Evolutionary conservation across 2,797 vertebrate species (phyloP), one percentile per base, ranked within the genome.

Genomic region (Hybognathus amarus): DNA sequence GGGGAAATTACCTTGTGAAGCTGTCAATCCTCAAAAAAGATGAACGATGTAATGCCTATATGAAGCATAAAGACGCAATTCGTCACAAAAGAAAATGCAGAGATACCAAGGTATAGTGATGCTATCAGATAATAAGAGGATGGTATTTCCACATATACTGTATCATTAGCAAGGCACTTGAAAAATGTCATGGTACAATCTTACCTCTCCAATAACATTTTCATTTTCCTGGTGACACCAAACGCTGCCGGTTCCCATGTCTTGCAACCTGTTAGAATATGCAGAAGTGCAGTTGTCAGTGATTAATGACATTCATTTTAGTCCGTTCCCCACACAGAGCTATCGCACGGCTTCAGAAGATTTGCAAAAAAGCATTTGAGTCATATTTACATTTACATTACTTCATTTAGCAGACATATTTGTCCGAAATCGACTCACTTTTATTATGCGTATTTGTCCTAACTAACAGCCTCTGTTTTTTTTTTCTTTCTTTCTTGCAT

Each of bases 1-100:
- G 79, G 83, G 83, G 85, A 87, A 85, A 84, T 92, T 84, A 89
- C 92, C 91, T 87, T 83, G 80, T 70, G 83, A 89, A 89, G 87
- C 90, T 91, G 91, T 92, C 90, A 85, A 78, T 87, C 87, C 86
- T 87, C 10, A 2, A 3, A 88, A 85, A 78, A 64, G 33, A 52
- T 78, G n/a, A 56, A 67, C n/a, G 61, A 66, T 50, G 42, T 18
- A 75, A 52, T 17, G 59, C 45, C 59, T 75, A 64, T 73, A 38
- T 50, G 33, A 61, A 33, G 38, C 50, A 45, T 20, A 59, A 59
- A 59, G 13, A 59, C 50, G 42, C 47, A 54, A 38, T 22, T 54
- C 15, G 10, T 69, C 33, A 56, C 15, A 69, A 59, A 80, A 80
- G 38, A 70, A 30, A 9, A 69, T 9, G 30, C 9, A 42, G 30